Conservation (phyloP, 1,140 invertebrate genomes). For the Hycleus cichorii region DNA sequence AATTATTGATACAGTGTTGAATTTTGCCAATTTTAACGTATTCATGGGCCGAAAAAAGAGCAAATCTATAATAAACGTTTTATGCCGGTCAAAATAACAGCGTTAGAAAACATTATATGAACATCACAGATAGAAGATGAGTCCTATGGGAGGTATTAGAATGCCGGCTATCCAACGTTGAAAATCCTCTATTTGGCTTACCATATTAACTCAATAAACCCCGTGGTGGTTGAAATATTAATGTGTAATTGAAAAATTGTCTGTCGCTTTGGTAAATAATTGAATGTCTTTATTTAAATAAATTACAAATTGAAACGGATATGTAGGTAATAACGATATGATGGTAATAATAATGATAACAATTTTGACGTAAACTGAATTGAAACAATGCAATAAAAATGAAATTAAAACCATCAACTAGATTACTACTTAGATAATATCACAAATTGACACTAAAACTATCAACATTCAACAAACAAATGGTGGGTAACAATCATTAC, state of each 20-base stretch:
- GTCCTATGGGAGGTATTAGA: conserved; percentile 15
- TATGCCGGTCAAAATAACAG: conserved; percentile 12
- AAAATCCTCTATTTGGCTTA: conserved; percentile 3
- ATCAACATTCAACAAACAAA: conserved; percentile 24
- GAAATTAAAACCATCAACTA: conserved; percentile 6
- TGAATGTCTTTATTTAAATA: conserved; percentile 9
- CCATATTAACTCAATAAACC: background rate
- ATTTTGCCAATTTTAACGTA: too few species aligned
- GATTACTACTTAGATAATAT: conserved; percentile 17
- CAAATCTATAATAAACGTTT: conserved; percentile 8
- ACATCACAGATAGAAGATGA: conserved; percentile 13
- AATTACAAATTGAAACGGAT: conserved; percentile 14
- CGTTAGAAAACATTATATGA: conserved; percentile 17
- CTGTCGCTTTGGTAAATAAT: background rate
- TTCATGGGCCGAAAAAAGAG: too few species aligned
- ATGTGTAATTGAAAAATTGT: conserved; percentile 8
- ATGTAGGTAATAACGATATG: conserved; percentile 5
- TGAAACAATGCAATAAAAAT: background rate
- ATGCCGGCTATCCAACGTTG: conserved; percentile 3
- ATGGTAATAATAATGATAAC: background rate
- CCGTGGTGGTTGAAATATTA: background rate
- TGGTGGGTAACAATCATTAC: conserved; percentile 19
- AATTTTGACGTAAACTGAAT: background rate
- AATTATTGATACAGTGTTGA: too few species aligned
- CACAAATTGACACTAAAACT: conserved; percentile 24